phyloP scores from a whole-genome alignment of 2,888 invertebrate species.

The Dermolepida albohirtum region DNA sequence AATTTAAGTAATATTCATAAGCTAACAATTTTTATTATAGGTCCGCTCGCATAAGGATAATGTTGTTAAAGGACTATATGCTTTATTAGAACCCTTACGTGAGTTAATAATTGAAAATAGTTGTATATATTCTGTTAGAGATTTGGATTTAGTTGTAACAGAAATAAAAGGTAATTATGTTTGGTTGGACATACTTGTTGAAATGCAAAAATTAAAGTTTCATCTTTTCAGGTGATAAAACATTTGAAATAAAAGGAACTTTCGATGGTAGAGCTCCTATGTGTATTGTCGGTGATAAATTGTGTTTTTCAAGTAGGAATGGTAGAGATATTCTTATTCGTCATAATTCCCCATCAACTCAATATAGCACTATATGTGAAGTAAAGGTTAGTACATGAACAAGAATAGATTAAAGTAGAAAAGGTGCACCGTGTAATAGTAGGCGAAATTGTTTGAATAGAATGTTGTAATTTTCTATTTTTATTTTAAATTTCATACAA shows the following conservation, averaged over 20 bases:
- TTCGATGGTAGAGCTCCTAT: constrained; percentile 72
- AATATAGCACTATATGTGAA: constrained; percentile 68
- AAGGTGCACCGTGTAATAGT: no score
- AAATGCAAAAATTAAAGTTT: background rate
- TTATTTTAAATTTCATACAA: no score
- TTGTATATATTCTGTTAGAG: constrained; percentile 71
- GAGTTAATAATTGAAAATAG: constrained; percentile 69
- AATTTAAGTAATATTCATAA: no score
- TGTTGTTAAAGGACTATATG: constrained; percentile 66
- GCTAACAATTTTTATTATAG: background rate
- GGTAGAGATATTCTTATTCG: constrained; percentile 70
- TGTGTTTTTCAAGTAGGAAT: constrained; percentile 67
- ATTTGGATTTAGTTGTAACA: constrained; percentile 72
- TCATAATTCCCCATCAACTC: constrained; percentile 65
- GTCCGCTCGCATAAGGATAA: constrained; percentile 70
- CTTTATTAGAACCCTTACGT: constrained; percentile 74
- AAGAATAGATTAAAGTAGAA: background rate
- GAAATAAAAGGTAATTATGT: constrained; percentile 68
- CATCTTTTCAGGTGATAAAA: constrained; percentile 49
- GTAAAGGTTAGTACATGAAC: constrained; percentile 64
- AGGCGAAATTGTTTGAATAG: no score
- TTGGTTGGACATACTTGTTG: no score
- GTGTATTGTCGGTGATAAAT: constrained; percentile 63
- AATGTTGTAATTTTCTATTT: no score
- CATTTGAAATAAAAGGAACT: constrained; percentile 67